A percentile compares a stretch with the other conserved stretches of the same genome.
These are phyloP conservation scores for Connochaetes taurinus DNA, from an alignment of 2,113 vertebrate species.

Conservation along the genomic window DNA sequence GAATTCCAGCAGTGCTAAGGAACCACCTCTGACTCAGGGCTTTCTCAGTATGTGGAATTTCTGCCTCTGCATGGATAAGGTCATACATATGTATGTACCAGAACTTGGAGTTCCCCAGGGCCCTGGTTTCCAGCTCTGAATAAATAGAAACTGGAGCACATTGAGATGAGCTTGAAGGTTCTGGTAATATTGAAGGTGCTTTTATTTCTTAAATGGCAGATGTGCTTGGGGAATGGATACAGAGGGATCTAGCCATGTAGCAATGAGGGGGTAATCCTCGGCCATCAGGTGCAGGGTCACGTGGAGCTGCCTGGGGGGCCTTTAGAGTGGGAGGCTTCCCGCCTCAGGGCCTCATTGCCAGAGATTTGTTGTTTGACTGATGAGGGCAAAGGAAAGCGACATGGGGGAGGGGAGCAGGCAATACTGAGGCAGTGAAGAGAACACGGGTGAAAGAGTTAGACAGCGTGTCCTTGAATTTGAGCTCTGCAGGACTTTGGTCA, in stretches of 20 bases:
- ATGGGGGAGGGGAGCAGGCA: not conserved
- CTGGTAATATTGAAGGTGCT: not conserved
- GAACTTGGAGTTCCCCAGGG: not conserved
- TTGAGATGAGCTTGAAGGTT: constrained; percentile 18
- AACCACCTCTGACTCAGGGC: not conserved
- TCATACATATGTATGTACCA: not conserved
- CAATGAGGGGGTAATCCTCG: not conserved
- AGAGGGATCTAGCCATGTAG: not conserved
- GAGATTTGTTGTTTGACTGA: not conserved
- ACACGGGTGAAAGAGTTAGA: not conserved
- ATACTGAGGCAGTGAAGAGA: not conserved
- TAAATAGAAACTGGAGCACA: not conserved
- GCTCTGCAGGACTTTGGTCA: not conserved
- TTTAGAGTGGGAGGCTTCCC: not conserved
- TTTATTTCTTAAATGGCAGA: not conserved
- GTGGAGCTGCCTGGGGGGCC: not conserved
- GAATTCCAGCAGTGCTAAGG: not conserved
- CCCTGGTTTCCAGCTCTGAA: constrained; percentile 28
- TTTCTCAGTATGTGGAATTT: not conserved
- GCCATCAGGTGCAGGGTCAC: not conserved
- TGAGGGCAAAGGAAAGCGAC: not conserved
- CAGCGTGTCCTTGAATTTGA: not conserved
- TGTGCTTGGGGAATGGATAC: not conserved
- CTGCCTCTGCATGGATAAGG: constrained; percentile 33
- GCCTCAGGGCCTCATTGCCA: not conserved